Evolutionary conservation across 2,797 vertebrate genomes (phyloP).

Genomic region (Balearica regulorum): DNA sequence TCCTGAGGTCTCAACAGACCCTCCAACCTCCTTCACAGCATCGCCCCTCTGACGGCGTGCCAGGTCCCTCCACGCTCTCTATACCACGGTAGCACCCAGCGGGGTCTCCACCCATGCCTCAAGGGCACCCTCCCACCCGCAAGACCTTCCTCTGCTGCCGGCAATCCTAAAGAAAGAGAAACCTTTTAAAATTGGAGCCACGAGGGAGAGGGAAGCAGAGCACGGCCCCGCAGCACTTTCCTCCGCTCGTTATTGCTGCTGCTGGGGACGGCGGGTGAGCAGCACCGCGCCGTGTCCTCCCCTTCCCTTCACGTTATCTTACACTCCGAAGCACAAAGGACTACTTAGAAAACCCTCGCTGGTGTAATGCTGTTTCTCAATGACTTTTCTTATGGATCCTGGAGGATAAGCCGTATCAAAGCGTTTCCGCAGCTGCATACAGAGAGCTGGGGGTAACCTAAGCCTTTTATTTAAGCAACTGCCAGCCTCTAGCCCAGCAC

Average conservation of each 20-base stretch:
- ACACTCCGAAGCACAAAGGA: background rate
- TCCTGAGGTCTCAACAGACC: background rate
- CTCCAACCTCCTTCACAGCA: background rate
- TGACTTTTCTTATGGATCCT: constrained; percentile 46
- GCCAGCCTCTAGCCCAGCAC: background rate
- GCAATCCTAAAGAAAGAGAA: background rate
- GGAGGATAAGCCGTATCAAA: background rate
- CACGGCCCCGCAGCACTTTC: background rate
- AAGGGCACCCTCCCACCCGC: background rate
- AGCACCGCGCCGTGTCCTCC: rapidly evolving
- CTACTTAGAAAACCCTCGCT: background rate
- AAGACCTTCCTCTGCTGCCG: background rate
- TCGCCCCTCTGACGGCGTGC: rapidly evolving
- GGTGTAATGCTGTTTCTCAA: constrained; percentile 34
- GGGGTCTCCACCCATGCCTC: background rate
- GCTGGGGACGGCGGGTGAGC: rapidly evolving
- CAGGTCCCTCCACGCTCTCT: background rate
- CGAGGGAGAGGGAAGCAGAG: background rate
- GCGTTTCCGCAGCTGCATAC: background rate
- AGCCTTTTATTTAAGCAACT: background rate
- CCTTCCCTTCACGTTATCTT: background rate
- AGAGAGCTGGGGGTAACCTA: background rate
- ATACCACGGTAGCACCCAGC: rapidly evolving
- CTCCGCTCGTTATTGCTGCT: background rate
- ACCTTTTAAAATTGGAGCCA: background rate